Evolutionary conservation across 2,113 vertebrate species (phyloP), one percentile per base, ranked within the genome.

Genomic region (Calonectris borealis): DNA sequence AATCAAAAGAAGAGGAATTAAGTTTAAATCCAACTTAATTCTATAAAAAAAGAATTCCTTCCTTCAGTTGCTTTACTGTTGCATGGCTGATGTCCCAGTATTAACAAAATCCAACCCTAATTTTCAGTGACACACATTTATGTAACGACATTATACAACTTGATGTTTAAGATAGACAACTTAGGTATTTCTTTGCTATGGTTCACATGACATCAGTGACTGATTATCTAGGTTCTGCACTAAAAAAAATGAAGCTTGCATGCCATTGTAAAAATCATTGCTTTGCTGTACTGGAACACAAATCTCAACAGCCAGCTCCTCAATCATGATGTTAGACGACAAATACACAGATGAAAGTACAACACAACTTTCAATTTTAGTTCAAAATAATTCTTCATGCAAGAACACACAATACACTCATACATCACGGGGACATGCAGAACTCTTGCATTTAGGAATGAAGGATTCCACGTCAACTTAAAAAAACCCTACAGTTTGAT

Each of bases 71-170:
- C 29, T 89, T 86, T 86, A 71, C 66, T 92, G 46, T 31, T 72
- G 46, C 24, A 34, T 69, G 77, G 69, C 42, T 82, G 66, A 92
- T 36, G 62, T 42, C 71, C 86, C 25, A 36, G 40, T 66, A 69
- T 94, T 94, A 96, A 88, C 65, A 95, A 93, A 96, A 95, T 90
- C 89, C 86, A 90, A 81, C 72, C 91, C 44, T 65, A 80, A 54
- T 87, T 94, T 97, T 88, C 78, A 95, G 38, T 7, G 4, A 78
- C 29, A 86, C 21, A 55, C 21, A 34, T 93, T 96, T 92, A 95
- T 65, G 61, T 92, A 96, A 95, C 21, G 16, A 89, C 27, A 85
- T 91, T 93, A 96, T 64, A 76, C 76, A 96, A 95, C 64, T 82
- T 69, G 26, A 90, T 82, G 49, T 75, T 93, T 68, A 81, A 87